Evolutionary conservation across 2,113 vertebrate genomes (phyloP), one percentile per base, ranked within the genome.

Genomic region (Chinchilla lanigera): DNA sequence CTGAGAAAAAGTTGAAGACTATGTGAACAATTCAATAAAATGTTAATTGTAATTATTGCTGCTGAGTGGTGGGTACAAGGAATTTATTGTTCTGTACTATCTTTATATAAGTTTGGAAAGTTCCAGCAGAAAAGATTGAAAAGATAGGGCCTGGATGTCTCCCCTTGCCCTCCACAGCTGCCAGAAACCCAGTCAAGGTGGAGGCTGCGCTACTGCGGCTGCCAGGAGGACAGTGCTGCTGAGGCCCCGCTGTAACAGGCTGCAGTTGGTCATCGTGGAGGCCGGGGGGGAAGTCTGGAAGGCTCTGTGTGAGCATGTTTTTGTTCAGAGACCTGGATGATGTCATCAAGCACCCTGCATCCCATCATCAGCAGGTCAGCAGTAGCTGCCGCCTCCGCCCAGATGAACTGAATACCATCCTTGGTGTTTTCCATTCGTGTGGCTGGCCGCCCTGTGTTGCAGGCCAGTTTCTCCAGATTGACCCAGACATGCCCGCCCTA

Each of bases 91-190:
- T 78, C n/a, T 2, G n/a, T 50, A 38, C 4, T 22, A 9, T 41
- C 92, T 94, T 44, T 88, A 6, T 82, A 3, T 77, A 17, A 41
- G 63, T 88, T 65, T 84, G 67, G 69, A 80, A 96, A 94, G 24
- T 89, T 91, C 81, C 50, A 92, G 60, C 78, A 69, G 75, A 54
- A 91, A 94, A 56, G 52, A 0, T 28, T 52, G n/a, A 47, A 58
- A 77, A 47, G 61, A 22, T 10, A 87, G 38, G 41, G 30, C 19
- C 9, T 47, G 16, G 24, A 52, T 41, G 30, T 44, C 44, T 75
- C 50, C 54, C 17, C 24, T 33, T 35, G 28, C 24, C 14, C 0
- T 13, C 5, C 71, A 10, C 7, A 20, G n/a, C 52, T 52, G 9
- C 20, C 4, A 4, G 19, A 67, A 84, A 30, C 69, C 35, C 38